Evolutionary conservation across 1,140 invertebrate genomes (phyloP).

Genomic region (Lycorma delicatula): DNA sequence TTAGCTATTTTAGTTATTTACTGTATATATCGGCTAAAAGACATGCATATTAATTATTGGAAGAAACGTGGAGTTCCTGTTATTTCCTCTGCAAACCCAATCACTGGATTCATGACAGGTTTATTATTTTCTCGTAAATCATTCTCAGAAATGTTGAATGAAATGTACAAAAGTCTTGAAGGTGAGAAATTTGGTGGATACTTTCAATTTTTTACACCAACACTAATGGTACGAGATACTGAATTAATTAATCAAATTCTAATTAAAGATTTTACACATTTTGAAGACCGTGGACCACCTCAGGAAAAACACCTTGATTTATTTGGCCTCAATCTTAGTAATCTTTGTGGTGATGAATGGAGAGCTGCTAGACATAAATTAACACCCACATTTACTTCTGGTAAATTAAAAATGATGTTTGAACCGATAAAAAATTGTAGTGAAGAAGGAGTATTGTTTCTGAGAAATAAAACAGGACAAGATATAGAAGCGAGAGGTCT

Average conservation of each 20-base stretch:
- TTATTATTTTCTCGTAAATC: too few species aligned
- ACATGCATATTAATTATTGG: too few species aligned
- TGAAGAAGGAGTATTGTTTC: too few species aligned
- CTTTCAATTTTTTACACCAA: background rate
- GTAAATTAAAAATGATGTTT: slow-evolving; percentile 45
- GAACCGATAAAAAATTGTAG: too few species aligned
- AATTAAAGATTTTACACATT: background rate
- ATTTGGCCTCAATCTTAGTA: background rate
- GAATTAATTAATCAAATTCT: background rate
- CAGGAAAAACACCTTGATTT: background rate
- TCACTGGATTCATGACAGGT: too few species aligned
- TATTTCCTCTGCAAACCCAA: too few species aligned
- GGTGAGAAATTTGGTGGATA: background rate
- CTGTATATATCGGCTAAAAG: too few species aligned
- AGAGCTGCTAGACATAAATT: slow-evolving; percentile 33
- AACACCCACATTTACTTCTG: slow-evolving; percentile 42
- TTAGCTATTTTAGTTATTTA: too few species aligned
- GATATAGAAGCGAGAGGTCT: too few species aligned
- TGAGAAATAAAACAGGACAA: too few species aligned
- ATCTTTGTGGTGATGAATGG: slow-evolving; percentile 2
- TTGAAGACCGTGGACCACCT: background rate
- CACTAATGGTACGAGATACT: background rate
- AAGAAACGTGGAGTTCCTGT: too few species aligned
- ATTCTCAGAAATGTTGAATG: too few species aligned
- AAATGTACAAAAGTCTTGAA: background rate